Evolutionary conservation across 92 coral and sea anemone genomes (phyloP), one percentile per base, ranked within the genome.

Genomic region (Epizoanthus ramosus): DNA sequence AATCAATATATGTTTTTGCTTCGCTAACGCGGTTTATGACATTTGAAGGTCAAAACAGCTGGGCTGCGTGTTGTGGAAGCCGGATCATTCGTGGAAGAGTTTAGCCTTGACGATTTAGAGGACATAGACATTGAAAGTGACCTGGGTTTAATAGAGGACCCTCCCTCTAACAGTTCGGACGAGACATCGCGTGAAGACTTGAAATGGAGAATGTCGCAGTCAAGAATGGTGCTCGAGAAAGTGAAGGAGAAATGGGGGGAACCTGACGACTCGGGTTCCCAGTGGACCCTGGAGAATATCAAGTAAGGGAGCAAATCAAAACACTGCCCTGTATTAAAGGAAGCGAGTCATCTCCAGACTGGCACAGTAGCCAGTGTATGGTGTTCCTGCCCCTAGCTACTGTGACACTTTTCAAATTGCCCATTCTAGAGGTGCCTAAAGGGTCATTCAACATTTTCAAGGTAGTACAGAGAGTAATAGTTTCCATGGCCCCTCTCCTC

Each of bases 171-270:
- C 70, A 72, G 85, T 68, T 75, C 90, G 56, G 84, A 73, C 7
- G 87, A 68, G 21, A 66, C 57, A 3, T 72, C 61, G n/a, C 85
- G 84, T 2, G 84, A 63, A 25, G 71, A 10, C 85, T 76, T 89
- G 54, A 81, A 88, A 68, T 93, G 97, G 97, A 88, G 87, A 79
- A 87, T 85, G 41, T 86, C 91, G 39, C 97, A 93, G 73, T 94
- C 97, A 33, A 82, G 97, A 47, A 63, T 87, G 70, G 80, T 93
- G 61, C 83, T 93, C 22, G 79, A 79, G 24, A 87, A 90, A 64
- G 39, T 93, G 33, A 79, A 71, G 57, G 75, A 69, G 39, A 85
- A 73, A 57, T 93, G 97, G 97, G 97, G 97, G 3, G 85, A 85
- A 28, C 94, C 91, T 54, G 85, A 80, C 28, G 86, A 85, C 64